Evolutionary conservation across 1,140 invertebrate species (phyloP), one percentile per base, ranked within the genome.

Genomic region (Listronotus oregonensis): DNA sequence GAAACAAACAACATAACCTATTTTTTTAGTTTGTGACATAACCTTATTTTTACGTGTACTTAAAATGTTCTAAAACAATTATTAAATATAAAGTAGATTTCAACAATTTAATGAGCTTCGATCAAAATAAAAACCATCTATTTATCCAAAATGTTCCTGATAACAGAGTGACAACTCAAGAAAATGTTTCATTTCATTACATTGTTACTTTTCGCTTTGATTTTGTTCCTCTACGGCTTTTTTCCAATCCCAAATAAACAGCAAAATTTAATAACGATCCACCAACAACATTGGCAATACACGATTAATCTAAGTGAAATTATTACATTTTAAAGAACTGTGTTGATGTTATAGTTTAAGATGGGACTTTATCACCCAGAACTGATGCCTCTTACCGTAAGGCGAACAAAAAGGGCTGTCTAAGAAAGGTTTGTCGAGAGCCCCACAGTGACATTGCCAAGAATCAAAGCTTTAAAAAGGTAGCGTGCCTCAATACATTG

Each of bases 401-500:
- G 86, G 3, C 76, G 11, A 75, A 82, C 69, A 80, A 84, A 71
- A 79, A 80, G 6, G 88, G 88, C 1, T 88, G 89, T 73, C 77
- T 89, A 2, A 88, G 90, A 73, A 83, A 86, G 61, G 85, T 87
- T 87, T 73, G 91, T 90, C 6, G 84, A 90, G 75, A 83, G 89
- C 54, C 97, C 97, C 6, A 99, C 96, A 42, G 96, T 98, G n/a
- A 98, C 96, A 18, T 86, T 98, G 84, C 96, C 96, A 9, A 85
- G 96, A 76, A 90, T 98, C 10, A 98, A 97, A 84, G 94, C 94
- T 0, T 82, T 97, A 73, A 90, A 94, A 92, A 14, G 97, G 97
- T 32, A 88, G 85, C 52, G 85, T 97, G 39, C 93, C 96, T 6
- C 91, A 89, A n/a, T 99, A 96, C 80, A 86, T 94, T 50, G 96